Base-by-base conservation (phyloP, 2,113 vertebrate species). In the Barbus barbus region DNA sequence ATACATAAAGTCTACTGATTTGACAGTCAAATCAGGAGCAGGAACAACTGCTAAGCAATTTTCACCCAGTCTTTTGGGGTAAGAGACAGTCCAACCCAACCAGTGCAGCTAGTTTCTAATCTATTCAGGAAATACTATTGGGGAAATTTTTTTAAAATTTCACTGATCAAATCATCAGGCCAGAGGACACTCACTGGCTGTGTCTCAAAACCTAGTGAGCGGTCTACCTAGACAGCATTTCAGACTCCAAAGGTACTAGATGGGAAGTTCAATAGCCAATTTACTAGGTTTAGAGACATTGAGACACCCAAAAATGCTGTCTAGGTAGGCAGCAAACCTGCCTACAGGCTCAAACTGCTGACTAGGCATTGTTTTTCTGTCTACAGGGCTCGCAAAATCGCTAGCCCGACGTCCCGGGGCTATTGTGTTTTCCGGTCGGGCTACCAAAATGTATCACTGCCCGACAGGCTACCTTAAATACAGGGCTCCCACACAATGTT, bases 121-220 rank as follows among this genome's bases (percentile, higher is more conserved):
- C 41, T 8, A 22, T 31, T 24, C 33, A 38, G 78, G 78, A 79
- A 79, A 63, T 63, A 20, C 38, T 44, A 46, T 0, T n/a, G 8
- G 1, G 14, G 3, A 12, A 11, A 44, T 63, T 65, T 80, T n/a
- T n/a, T n/a, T n/a, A n/a, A n/a, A n/a, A n/a, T n/a, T n/a, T 38
- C 78, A 80, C 31, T 48, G 24, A 79, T 41, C 22, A 28, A 63
- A 44, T 60, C 31, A 79, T 79, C 36, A 38, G 58, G 8, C 24
- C 28, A 56, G 31, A 58, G 11, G 1, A n/a, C 75, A 36, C 3
- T 36, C 18, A 22, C 3, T 36, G 16, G 31, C 16, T 1, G 65
- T 9, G 16, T 36, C 65, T 44, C 28, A 20, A 31, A 67, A 33
- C 26, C 2, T 33, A 67, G 16, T 33, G 28, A 67, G 16, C 6